A percentile compares a stretch with the other conserved stretches of the same genome.
Conservation (phyloP, 2,888 invertebrate species). For the Limnephilus marmoratus region DNA sequence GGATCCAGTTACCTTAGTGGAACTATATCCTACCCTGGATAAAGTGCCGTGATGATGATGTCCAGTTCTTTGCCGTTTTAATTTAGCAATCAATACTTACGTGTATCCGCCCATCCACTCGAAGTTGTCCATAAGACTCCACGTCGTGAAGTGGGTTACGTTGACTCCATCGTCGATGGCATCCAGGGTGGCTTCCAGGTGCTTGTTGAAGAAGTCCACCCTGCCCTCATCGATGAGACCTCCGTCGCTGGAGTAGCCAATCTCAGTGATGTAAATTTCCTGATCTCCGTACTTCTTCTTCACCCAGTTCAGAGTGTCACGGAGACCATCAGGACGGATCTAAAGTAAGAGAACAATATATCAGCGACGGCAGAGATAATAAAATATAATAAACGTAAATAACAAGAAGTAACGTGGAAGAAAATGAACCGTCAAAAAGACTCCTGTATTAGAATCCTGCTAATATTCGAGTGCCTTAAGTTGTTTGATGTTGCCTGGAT, state of each 20-base stretch:
- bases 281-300: slow-evolving; percentile 79
- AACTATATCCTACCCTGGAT: no score
- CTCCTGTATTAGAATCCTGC: no score
- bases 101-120: slow-evolving; percentile 88
- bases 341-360: slow-evolving; percentile 67
- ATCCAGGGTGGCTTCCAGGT: slow-evolving; percentile 73
- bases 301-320: slow-evolving; percentile 80
- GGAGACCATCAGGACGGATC: slow-evolving; percentile 83
- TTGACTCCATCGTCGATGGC: slow-evolving; percentile 78
- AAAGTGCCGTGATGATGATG: background rate
- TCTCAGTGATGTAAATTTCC: slow-evolving; percentile 79
- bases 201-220: slow-evolving; percentile 76
- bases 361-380: no score
- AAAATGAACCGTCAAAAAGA: no score
- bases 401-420: no score
- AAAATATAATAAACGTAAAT: no score
- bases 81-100: slow-evolving; percentile 69
- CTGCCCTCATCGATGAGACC: slow-evolving; percentile 74
- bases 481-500: no score
- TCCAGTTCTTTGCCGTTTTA: background rate
- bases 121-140: slow-evolving; percentile 90
- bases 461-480: no score
- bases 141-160: slow-evolving; percentile 83
- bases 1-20: background rate
- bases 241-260: slow-evolving; percentile 77